These are phyloP conservation scores for Phyllotis vaccarum DNA, from an alignment of 2,797 vertebrate species.

Conservation along the genomic window DNA sequence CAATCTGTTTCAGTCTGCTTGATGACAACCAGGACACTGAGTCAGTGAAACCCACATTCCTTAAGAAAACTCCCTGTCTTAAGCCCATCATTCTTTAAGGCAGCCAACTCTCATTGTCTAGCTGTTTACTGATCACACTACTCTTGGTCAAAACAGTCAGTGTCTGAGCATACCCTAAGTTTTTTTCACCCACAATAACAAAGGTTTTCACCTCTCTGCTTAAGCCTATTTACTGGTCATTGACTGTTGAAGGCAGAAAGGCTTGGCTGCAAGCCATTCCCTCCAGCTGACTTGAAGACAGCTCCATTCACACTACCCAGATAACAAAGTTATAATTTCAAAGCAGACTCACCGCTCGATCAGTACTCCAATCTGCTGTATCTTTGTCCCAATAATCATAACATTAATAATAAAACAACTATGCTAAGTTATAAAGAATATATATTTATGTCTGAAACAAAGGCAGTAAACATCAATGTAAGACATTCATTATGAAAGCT, in stretches of 20 bases:
- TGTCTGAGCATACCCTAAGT: background rate
- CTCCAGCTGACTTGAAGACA: slow-evolving; percentile 21
- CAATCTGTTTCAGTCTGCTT: background rate
- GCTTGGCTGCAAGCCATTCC: background rate
- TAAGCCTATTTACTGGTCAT: background rate
- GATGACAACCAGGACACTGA: background rate
- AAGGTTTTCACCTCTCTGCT: background rate
- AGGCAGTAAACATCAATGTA: background rate
- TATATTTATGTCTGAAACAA: background rate
- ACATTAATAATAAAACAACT: background rate
- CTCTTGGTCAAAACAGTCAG: slow-evolving; percentile 15
- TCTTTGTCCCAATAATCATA: background rate
- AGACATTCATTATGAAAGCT: slow-evolving; percentile 39
- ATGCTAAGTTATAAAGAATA: background rate
- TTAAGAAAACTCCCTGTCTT: background rate
- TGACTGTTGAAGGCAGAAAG: slow-evolving; percentile 35
- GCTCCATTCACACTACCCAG: background rate
- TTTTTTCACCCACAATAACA: background rate
- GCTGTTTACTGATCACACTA: background rate
- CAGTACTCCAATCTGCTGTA: background rate
- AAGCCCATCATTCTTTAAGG: slow-evolving; percentile 18
- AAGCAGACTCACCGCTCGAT: background rate
- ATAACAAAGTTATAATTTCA: background rate
- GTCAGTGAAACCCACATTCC: slow-evolving; percentile 16
- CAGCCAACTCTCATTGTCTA: background rate